Conservation (phyloP, 2,113 vertebrate genomes). For the Catharus bicknelli region DNA sequence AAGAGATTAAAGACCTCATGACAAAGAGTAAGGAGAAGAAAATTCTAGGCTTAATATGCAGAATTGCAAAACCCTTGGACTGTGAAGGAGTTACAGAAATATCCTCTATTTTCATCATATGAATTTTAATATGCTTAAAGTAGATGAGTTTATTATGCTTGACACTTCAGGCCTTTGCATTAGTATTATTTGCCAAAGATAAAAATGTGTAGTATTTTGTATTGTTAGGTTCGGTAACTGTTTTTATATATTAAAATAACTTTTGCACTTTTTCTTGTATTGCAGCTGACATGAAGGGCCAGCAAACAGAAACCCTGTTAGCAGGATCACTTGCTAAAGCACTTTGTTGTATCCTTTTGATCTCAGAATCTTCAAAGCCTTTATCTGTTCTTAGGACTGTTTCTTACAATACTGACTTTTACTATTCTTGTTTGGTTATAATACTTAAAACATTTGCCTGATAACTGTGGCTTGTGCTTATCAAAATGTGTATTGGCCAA, state of each 20-base stretch:
- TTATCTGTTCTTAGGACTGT: background rate
- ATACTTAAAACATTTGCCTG: background rate
- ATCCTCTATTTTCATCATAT: background rate
- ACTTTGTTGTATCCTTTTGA: constrained; percentile 96
- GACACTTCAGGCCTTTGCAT: background rate
- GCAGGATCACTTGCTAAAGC: constrained; percentile 94
- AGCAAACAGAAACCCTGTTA: constrained; percentile 89
- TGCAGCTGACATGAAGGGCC: constrained; percentile 87
- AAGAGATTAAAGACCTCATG: constrained; percentile 91
- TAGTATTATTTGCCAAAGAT: background rate
- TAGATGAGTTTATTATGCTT: background rate
- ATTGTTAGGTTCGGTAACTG: background rate
- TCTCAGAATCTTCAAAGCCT: background rate
- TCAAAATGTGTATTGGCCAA: background rate
- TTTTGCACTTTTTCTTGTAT: background rate
- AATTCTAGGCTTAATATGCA: background rate
- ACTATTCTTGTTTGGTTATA: background rate
- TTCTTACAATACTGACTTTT: background rate
- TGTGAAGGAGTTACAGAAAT: background rate
- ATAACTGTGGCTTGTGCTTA: background rate
- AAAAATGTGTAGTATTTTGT: background rate
- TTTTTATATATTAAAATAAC: background rate
- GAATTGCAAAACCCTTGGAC: background rate
- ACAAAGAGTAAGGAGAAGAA: constrained; percentile 78
- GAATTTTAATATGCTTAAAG: background rate